Percentiles rank a stretch among this genome's conserved stretches.
These are phyloP conservation scores for Nephila pilipes DNA, from an alignment of 1,140 invertebrate species.

Conservation along the genomic window DNA sequence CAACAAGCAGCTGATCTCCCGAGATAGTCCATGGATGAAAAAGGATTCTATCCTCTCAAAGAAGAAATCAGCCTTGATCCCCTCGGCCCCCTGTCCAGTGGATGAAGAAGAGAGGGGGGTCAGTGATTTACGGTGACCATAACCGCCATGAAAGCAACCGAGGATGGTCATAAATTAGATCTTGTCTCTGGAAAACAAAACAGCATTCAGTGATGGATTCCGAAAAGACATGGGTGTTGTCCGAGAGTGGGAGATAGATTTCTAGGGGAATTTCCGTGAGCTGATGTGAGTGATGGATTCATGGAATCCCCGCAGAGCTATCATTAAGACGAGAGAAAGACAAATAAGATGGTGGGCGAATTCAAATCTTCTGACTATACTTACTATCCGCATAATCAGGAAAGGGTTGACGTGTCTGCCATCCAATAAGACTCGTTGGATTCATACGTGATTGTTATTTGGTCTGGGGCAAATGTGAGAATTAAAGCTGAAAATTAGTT, in stretches of 20 bases:
- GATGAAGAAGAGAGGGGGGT: neutral
- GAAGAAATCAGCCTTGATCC: slow-evolving; percentile 37
- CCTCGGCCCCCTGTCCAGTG: neutral
- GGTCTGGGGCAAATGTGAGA: too few relatives aligned
- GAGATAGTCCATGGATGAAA: slow-evolving; percentile 8
- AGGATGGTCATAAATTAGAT: slow-evolving; percentile 61
- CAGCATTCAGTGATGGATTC: slow-evolving; percentile 50
- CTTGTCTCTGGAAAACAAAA: slow-evolving; percentile 61
- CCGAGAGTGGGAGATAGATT: slow-evolving; percentile 13
- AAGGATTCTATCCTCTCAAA: neutral
- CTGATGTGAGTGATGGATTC: slow-evolving; percentile 39
- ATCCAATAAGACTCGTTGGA: neutral
- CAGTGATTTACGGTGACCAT: slow-evolving; percentile 54
- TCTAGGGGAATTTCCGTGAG: neutral
- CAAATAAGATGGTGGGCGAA: neutral
- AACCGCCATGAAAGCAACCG: slow-evolving; percentile 14
- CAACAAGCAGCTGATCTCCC: neutral
- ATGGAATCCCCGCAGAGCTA: neutral
- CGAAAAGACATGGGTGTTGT: slow-evolving; percentile 42
- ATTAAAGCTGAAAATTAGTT: too few relatives aligned
- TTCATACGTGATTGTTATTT: neutral
- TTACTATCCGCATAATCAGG: neutral
- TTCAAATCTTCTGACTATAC: neutral
- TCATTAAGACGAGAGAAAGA: neutral
- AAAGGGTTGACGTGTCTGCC: neutral